These are phyloP conservation scores for Sus cebifrons DNA, from an alignment of 2,797 vertebrate species.

Conservation along the genomic window DNA sequence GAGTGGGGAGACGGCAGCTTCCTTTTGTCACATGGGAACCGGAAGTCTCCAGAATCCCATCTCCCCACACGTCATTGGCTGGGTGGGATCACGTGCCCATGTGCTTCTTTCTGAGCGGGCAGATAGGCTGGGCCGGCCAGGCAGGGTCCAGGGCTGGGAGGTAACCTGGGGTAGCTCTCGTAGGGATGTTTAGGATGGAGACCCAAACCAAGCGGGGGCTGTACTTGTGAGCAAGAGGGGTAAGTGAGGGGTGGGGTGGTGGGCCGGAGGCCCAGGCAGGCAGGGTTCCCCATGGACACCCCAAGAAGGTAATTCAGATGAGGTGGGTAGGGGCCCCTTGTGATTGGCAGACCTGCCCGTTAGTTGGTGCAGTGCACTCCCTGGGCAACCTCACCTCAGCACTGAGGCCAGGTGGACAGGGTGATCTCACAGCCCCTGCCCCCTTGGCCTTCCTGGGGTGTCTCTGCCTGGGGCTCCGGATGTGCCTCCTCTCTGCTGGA, in stretches of 20 bases:
- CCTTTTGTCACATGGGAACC: not conserved
- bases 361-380: not conserved
- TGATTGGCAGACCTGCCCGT: not conserved
- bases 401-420: not conserved
- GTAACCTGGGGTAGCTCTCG: not conserved
- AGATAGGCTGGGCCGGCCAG: not conserved
- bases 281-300: not conserved
- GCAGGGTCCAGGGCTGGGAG: not conserved
- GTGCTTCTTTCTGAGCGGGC: not conserved
- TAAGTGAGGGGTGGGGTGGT: fast-evolving
- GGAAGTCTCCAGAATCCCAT: not conserved
- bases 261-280: not conserved
- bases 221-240: not conserved
- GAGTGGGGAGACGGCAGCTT: not conserved
- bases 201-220: not conserved
- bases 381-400: not conserved
- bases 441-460: not conserved
- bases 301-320: not conserved
- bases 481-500: not conserved
- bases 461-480: not conserved
- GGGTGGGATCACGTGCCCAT: not conserved
- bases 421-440: not conserved
- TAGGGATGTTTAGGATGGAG: not conserved
- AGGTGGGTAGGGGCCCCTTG: not conserved
- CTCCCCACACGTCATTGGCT: not conserved